phyloP scores from a whole-genome alignment of 2,888 invertebrate species.

The Hartigia nigra region DNA sequence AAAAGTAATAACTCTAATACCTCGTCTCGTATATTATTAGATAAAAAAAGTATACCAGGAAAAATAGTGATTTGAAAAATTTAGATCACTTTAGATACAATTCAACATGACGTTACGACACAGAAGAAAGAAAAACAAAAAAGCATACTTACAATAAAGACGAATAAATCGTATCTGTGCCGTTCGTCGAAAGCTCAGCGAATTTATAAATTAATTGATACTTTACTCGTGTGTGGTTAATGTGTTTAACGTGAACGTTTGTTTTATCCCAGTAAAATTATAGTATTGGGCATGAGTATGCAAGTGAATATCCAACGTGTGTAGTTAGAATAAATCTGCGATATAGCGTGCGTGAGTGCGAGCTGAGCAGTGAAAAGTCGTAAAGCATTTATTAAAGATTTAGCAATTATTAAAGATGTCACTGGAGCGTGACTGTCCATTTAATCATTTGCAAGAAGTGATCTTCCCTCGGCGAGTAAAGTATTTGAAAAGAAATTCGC shows the following conservation, averaged over 20 bases:
- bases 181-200: background rate
- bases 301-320: background rate
- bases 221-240: background rate
- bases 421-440: background rate
- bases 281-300: background rate
- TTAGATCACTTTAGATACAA: background rate
- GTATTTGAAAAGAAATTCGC: background rate
- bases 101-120: background rate
- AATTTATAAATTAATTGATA: background rate
- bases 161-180: too few relatives aligned
- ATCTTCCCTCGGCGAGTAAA: background rate
- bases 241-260: background rate
- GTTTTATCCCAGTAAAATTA: background rate
- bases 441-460: background rate
- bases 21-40: background rate
- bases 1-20: background rate
- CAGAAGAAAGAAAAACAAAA: background rate
- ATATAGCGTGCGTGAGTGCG: too few relatives aligned
- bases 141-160: background rate
- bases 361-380: too few relatives aligned
- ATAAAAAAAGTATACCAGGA: background rate
- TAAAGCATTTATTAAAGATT: background rate
- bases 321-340: too few relatives aligned
- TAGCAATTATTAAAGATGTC: background rate
- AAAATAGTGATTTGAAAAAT: background rate